Percentiles rank a stretch among this genome's conserved stretches.
Conservation (phyloP, 1,140 invertebrate genomes). For the Apis cerana region DNA sequence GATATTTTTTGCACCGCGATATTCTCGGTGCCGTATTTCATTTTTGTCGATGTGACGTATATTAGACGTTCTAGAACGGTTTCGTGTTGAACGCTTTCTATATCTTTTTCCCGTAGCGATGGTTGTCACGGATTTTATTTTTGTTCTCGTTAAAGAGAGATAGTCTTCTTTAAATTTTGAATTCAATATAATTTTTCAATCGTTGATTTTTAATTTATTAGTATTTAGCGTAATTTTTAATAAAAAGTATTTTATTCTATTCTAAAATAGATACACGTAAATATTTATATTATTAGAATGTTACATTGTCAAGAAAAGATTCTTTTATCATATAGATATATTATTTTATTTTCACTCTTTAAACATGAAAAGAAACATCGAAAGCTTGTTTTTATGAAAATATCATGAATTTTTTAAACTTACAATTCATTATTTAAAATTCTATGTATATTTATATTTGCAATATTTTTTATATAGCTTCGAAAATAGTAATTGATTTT, state of each 20-base stretch:
- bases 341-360: neutral
- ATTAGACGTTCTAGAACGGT: neutral
- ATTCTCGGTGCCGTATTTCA: slow-evolving; percentile 31
- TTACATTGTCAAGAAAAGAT: neutral
- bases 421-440: neutral
- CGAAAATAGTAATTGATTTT: neutral
- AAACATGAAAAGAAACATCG: neutral
- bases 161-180: neutral
- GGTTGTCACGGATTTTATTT: neutral
- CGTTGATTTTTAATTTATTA: neutral
- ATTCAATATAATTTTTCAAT: neutral
- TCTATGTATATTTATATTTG: too few relatives aligned
- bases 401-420: neutral
- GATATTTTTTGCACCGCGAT: slow-evolving; percentile 36
- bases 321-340: neutral
- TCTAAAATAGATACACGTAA: neutral
- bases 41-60: slow-evolving; percentile 27
- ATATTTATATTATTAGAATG: neutral
- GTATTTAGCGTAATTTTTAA: neutral
- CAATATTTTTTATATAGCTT: neutral
- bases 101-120: neutral
- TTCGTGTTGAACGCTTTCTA: neutral
- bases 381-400: neutral
- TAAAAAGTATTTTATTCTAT: neutral
- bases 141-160: neutral